Base-by-base conservation (phyloP, 1,140 invertebrate species). In the Mylabris phalerata region DNA sequence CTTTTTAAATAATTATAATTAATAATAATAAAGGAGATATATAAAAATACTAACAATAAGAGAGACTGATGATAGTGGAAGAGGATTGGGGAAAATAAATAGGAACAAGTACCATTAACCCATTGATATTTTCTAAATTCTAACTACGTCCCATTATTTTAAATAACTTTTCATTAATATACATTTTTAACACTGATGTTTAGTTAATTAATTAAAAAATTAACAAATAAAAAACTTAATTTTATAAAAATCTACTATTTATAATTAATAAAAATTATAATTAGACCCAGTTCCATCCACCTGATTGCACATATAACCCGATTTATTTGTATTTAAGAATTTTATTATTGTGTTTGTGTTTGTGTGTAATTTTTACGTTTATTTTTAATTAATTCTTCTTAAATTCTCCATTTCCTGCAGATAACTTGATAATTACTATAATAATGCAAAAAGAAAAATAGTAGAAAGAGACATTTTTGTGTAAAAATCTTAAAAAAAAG, bases 251-350 rank as follows among this genome's bases (percentile, higher is more conserved):
- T 32, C 4, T 32, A 32, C 32, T 32, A 32, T 32, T 5, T 32
- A 32, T 32, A 32, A 32, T 32, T 32, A 32, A 32, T 32, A 7
- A 32, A 32, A 32, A 5, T 5, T 32, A 51, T 50, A 48, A 60
- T 58, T 61, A 64, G 60, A 67, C 65, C 66, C 64, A 70, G 65
- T 65, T 68, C 73, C 73, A 64, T 65, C 65, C 71, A 73, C 73
- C 73, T 68, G 68, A 74, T 74, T 74, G 73, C 73, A 74, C 73
- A 72, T 72, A 68, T 66, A 73, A 74, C 73, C 73, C 73, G 73
- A 74, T 71, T 71, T 52, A 63, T 63, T 54, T 60, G 43, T 60
- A 51, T 55, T 57, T 54, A 57, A 46, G 39, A 54, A 38, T 10
- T 45, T 13, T 51, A 26, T 51, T 51, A 42, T n/a, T 42, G 4